Evolutionary conservation across 2,888 invertebrate genomes (phyloP).

Genomic region (Venusia cambrica): DNA sequence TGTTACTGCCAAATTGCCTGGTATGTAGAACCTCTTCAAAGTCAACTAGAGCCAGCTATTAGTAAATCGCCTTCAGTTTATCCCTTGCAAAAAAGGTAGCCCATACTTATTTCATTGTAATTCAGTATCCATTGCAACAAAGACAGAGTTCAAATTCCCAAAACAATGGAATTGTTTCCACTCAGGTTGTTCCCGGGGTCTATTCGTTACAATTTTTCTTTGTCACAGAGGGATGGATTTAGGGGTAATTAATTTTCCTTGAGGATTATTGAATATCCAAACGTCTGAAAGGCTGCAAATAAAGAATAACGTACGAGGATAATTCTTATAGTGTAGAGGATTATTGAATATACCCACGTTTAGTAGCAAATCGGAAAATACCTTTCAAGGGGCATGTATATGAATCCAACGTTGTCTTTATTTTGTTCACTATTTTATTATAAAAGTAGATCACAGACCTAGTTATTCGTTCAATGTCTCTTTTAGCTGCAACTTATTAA

Average conservation of each 20-base stretch:
- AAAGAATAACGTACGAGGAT: constrained; percentile 10
- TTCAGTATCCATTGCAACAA: constrained; percentile 25
- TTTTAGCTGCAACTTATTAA: too few relatives aligned
- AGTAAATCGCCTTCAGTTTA: constrained; percentile 20
- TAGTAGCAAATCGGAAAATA: too few relatives aligned
- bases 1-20: too few relatives aligned
- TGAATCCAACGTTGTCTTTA: too few relatives aligned
- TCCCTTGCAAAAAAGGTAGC: constrained; percentile 31
- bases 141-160: constrained; percentile 28
- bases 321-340: too few relatives aligned
- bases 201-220: constrained; percentile 77
- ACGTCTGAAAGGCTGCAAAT: constrained; percentile 25
- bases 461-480: too few relatives aligned
- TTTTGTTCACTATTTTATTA: too few relatives aligned
- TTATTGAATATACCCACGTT: too few relatives aligned
- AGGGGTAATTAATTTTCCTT: constrained; percentile 65
- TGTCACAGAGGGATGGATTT: constrained; percentile 73
- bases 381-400: too few relatives aligned
- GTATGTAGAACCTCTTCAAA: too few relatives aligned
- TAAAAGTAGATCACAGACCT: too few relatives aligned
- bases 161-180: constrained; percentile 36
- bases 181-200: constrained; percentile 59
- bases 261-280: constrained; percentile 57
- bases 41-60: too few relatives aligned
- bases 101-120: constrained; percentile 22